Conservation (phyloP, 2,797 vertebrate species). For the Chaetodon trifasciatus region DNA sequence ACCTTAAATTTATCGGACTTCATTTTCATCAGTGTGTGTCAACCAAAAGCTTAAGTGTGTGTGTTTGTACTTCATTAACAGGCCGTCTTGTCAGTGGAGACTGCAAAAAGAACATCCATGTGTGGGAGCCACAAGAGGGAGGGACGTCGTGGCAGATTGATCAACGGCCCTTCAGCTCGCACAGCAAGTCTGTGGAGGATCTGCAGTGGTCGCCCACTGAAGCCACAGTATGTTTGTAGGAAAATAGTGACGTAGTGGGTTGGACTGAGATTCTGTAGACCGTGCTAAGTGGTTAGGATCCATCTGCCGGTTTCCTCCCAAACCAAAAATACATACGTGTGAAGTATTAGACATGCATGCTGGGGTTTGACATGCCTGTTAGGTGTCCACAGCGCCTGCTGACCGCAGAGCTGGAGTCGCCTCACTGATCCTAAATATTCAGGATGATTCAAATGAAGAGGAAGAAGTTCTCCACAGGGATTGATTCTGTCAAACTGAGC, state of each 20-base stretch:
- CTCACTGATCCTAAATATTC: background rate
- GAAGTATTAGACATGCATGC: background rate
- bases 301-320: background rate
- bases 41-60: background rate
- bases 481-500: background rate
- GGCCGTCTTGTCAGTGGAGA: conserved; percentile 93
- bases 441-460: background rate
- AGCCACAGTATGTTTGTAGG: conserved; percentile 87
- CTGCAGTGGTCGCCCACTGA: conserved; percentile 96
- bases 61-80: conserved; percentile 53
- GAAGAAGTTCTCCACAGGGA: background rate
- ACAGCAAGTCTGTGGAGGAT: conserved; percentile 93
- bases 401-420: background rate
- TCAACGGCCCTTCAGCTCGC: conserved; percentile 92
- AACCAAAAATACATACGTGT: background rate
- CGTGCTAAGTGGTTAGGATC: background rate
- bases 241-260: background rate
- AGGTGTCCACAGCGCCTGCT: background rate
- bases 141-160: conserved; percentile 91
- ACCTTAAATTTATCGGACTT: background rate
- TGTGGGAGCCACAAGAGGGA: conserved; percentile 91
- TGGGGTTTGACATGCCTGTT: conserved; percentile 8
- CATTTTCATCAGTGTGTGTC: background rate
- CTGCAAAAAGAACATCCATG: conserved; percentile 94
- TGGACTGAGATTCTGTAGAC: background rate